Evolutionary conservation across 2,797 vertebrate species (phyloP).

Genomic region (Microctenopoma stevenorrisi): DNA sequence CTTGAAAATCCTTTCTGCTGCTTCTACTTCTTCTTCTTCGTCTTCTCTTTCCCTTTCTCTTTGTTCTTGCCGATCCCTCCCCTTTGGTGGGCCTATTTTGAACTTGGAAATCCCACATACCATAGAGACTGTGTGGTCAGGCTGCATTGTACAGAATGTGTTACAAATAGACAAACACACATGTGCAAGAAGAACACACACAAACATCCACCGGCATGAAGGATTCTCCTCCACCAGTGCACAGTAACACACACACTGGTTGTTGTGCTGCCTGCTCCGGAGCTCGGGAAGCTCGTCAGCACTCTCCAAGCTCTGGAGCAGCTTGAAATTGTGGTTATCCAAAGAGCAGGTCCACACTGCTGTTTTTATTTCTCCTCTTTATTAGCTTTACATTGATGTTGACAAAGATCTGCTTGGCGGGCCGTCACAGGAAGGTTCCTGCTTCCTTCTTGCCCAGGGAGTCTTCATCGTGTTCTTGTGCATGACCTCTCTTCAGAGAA

Average conservation of each 20-base stretch:
- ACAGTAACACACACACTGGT: slow-evolving; percentile 9
- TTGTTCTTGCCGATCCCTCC: no score
- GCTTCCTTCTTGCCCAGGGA: slow-evolving; percentile 57
- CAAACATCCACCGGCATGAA: slow-evolving; percentile 34
- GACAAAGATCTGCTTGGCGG: slow-evolving; percentile 40
- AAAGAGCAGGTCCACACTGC: slow-evolving; percentile 48
- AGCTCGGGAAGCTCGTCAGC: slow-evolving; percentile 41
- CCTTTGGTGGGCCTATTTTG: slow-evolving; percentile 57
- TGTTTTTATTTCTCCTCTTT: slow-evolving; percentile 24
- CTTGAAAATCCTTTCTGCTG: no score
- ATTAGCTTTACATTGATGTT: no score
- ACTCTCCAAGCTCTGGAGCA: slow-evolving; percentile 27
- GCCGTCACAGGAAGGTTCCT: slow-evolving; percentile 48
- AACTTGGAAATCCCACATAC: slow-evolving; percentile 78
- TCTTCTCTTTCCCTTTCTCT: not conserved
- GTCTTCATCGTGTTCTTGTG: slow-evolving; percentile 8
- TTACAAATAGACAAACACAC: slow-evolving; percentile 58
- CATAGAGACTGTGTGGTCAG: slow-evolving; percentile 64
- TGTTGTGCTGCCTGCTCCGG: slow-evolving; percentile 22
- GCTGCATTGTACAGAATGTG: slow-evolving; percentile 44
- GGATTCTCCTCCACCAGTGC: slow-evolving; percentile 4
- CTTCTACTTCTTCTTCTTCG: not conserved
- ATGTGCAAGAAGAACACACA: slow-evolving; percentile 17
- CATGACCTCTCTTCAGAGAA: slow-evolving; percentile 13
- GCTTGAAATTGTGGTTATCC: slow-evolving; percentile 43